Evolutionary conservation across 2,113 vertebrate genomes (phyloP).

Genomic region (Forbesichthys papilliferus): DNA sequence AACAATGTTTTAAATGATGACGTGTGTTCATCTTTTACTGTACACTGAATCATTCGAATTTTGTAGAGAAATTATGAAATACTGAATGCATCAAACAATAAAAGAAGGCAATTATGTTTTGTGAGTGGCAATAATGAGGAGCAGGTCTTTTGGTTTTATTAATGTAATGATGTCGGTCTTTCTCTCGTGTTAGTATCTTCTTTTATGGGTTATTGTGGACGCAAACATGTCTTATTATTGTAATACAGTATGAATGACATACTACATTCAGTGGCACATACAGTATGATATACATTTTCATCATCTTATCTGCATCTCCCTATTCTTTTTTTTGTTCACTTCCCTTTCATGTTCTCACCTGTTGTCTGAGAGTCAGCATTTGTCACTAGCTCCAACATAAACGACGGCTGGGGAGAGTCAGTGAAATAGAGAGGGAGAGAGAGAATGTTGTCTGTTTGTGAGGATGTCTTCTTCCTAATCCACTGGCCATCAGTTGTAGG

Average conservation of each 20-base stretch:
- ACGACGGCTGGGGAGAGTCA: conserved; percentile 4
- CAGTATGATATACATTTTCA: conserved; percentile 39
- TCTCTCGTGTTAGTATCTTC: conserved; percentile 27
- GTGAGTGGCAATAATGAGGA: background rate
- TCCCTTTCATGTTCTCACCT: background rate
- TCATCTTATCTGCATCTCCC: background rate
- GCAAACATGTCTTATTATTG: conserved; percentile 61
- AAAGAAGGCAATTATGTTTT: conserved; percentile 60
- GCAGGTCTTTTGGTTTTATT: conserved; percentile 55
- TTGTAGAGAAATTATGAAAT: too few species aligned
- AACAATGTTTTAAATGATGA: too few species aligned
- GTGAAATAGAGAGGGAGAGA: conserved; percentile 3
- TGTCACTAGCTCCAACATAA: conserved; percentile 20
- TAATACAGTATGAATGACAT: conserved; percentile 67
- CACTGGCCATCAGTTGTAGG: conserved; percentile 53
- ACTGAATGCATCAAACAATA: conserved; percentile 10
- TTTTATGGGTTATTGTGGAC: conserved; percentile 62
- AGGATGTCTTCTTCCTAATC: conserved; percentile 45
- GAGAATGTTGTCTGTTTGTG: conserved; percentile 13
- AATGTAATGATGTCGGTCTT: conserved; percentile 36
- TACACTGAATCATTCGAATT: too few species aligned
- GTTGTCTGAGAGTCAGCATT: background rate
- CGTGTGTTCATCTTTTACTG: too few species aligned
- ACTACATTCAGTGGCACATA: conserved; percentile 45
- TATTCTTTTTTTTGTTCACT: background rate